Percentiles rank a stretch among this genome's conserved stretches.
phyloP scores from a whole-genome alignment of 2,113 vertebrate species.

The Speoplatyrhinus poulsoni region DNA sequence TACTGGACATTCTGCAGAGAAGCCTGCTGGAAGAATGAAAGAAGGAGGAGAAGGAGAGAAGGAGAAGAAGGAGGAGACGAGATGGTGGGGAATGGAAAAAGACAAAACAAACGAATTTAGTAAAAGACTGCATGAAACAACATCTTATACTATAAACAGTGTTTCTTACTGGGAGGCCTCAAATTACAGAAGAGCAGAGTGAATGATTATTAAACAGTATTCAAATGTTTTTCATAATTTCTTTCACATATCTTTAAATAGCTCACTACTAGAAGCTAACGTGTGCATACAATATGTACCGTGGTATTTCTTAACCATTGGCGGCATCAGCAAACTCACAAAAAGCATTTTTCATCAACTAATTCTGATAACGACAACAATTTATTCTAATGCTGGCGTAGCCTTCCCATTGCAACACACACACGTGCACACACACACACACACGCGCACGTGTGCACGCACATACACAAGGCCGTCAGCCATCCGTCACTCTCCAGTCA shows the following conservation, averaged over 20 bases:
- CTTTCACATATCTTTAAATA: too few species aligned
- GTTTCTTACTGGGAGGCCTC: too few species aligned
- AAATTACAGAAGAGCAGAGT: too few species aligned
- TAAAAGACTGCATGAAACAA: not conserved
- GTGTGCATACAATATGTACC: not conserved
- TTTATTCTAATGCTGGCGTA: constrained; percentile 3
- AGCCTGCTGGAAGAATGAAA: constrained; percentile 78
- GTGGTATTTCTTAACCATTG: not conserved
- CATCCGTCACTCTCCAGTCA: constrained; percentile 92
- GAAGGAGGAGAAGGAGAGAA: constrained; percentile 8
- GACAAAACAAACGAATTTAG: not conserved
- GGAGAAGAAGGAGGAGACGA: constrained; percentile 12
- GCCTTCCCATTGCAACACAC: constrained; percentile 15
- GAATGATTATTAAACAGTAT: too few species aligned
- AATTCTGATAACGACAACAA: constrained; percentile 6
- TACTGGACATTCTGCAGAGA: constrained; percentile 99
- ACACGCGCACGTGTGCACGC: not conserved
- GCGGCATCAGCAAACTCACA: not conserved
- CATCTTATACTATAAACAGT: too few species aligned
- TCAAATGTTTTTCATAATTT: too few species aligned
- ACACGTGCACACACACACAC: constrained; percentile 5
- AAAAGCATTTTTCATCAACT: not conserved
- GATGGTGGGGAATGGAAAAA: not conserved
- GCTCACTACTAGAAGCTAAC: too few species aligned
- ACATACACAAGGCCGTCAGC: constrained; percentile 43